Evolutionary conservation across 2,113 vertebrate species (phyloP), one percentile per base, ranked within the genome.

Genomic region (Castor canadensis): DNA sequence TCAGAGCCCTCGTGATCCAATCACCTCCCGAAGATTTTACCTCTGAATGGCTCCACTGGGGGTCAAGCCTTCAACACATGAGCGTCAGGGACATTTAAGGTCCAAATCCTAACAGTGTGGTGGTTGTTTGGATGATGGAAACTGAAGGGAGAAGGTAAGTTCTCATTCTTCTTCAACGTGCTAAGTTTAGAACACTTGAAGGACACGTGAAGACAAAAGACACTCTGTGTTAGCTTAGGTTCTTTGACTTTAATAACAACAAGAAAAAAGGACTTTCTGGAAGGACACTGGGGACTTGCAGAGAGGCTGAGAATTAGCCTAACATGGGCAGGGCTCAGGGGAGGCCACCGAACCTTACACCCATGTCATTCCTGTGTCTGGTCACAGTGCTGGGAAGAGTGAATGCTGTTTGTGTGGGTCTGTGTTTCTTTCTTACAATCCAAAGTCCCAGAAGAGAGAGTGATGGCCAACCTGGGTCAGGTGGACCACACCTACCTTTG

Each of bases 171-270:
- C 58, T 60, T 52, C 22, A 81, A 17, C 4, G 28, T 64, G 58
- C 58, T 86, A 75, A 73, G 45, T 26, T 58, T 12, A 64, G 56
- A 38, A 2, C 19, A 43, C 20, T 38, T 84, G 12, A 56, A 64
- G 47, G 77, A 69, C 47, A 35, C 0, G 12, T 6, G 15, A 64
- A 77, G 54, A 75, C 10, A 40, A 32, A 6, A 47, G 30, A 30
- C n/a, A 26, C 16, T 71, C n/a, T 73, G 8, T 64, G 28, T 82
- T 77, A 17, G 20, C 54, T 95, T 86, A 24, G 35, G 43, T 47
- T 89, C 26, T 92, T 89, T 82, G 35, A n/a, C n/a, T 69, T 49
- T 64, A 87, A 83, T 73, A 81, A 82, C 6, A 81, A n/a, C 84
- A 77, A 45, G 4, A 49, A 26, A 60, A 26, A n/a, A n/a, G n/a